Percentiles rank a stretch among this genome's conserved stretches.
These are phyloP conservation scores for Trachelus iudaicus DNA, from an alignment of 2,888 invertebrate genomes.

Conservation along the genomic window DNA sequence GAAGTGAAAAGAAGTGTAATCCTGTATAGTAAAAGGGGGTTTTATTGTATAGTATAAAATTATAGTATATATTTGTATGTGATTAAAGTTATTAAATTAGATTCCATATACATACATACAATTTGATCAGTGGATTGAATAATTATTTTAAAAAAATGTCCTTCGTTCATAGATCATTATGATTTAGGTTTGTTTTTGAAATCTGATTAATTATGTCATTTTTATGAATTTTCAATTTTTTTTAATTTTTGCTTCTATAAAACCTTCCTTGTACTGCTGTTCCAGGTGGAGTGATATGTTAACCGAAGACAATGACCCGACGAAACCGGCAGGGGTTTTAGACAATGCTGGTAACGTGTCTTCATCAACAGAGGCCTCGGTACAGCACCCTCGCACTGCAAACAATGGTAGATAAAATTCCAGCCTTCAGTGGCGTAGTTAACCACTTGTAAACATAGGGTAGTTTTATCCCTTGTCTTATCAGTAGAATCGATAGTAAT, in stretches of 20 bases:
- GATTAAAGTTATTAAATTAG: neutral
- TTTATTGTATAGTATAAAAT: too few relatives aligned
- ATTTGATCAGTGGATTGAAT: too few relatives aligned
- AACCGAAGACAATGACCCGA: slow-evolving; percentile 65
- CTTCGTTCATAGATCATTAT: too few relatives aligned
- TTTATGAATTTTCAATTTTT: too few relatives aligned
- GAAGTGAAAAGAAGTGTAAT: neutral
- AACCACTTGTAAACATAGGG: neutral
- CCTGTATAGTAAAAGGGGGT: neutral
- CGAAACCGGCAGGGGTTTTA: slow-evolving; percentile 64
- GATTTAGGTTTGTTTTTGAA: too few relatives aligned
- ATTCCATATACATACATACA: neutral
- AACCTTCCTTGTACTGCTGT: slow-evolving; percentile 10
- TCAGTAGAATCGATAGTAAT: neutral
- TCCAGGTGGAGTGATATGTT: slow-evolving; percentile 63
- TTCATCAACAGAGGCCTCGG: slow-evolving; percentile 61
- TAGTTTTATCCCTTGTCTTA: neutral
- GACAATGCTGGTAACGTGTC: slow-evolving; percentile 64
- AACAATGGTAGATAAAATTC: slow-evolving; percentile 56
- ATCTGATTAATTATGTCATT: too few relatives aligned
- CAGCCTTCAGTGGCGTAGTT: slow-evolving; percentile 2
- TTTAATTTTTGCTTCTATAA: neutral
- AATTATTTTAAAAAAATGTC: too few relatives aligned
- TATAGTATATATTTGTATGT: too few relatives aligned
- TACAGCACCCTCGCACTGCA: slow-evolving; percentile 58